phyloP scores from a whole-genome alignment of 1,140 invertebrate genomes.

The Oppia nitens region DNA sequence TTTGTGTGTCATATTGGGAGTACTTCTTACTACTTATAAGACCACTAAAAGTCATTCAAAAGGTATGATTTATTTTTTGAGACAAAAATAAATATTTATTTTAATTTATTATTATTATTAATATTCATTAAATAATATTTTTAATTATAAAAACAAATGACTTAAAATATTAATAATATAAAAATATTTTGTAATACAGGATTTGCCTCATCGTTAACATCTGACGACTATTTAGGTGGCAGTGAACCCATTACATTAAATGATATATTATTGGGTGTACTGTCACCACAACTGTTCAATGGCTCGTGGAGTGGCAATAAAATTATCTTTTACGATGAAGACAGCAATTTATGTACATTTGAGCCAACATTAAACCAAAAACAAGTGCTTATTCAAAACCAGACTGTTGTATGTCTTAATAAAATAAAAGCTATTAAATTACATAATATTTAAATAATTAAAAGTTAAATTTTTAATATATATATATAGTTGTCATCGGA shows the following conservation, averaged over 20 bases:
- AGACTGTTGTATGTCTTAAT: background rate
- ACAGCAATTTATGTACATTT: slow-evolving; percentile 7
- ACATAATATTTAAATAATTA: background rate
- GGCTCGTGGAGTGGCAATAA: slow-evolving; percentile 4
- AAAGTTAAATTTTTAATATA: background rate
- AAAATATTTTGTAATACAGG: no score
- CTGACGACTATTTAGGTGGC: background rate
- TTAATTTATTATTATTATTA: no score
- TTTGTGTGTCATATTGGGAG: background rate
- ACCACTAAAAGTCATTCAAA: background rate
- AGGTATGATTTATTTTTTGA: no score
- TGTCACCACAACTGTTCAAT: slow-evolving; percentile 3
- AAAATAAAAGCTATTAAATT: background rate
- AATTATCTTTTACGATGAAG: slow-evolving; percentile 4
- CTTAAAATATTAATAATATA: no score
- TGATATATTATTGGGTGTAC: background rate
- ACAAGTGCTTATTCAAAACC: background rate
- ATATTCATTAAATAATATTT: no score
- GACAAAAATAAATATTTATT: no score
- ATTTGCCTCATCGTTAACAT: background rate
- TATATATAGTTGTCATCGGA: no score
- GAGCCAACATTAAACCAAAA: background rate
- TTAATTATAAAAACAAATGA: no score
- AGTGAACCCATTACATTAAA: background rate
- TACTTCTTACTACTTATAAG: background rate